Base-by-base conservation (phyloP, 2,113 vertebrate genomes). In the Salvelinus sp. region DNA sequence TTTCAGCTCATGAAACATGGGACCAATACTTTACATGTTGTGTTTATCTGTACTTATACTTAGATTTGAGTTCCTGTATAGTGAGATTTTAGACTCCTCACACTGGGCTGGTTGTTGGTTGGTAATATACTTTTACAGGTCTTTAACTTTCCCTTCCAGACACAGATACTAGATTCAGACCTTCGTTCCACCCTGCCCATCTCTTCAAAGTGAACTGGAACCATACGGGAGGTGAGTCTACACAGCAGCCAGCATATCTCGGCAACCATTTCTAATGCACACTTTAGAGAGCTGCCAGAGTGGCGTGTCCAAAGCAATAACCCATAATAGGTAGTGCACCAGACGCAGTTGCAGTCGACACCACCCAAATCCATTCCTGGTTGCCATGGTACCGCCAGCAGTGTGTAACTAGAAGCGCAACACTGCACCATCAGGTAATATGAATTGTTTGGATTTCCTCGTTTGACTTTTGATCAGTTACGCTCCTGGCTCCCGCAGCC, bases 201-300 rank as follows among this genome's bases (percentile, higher is more conserved):
- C 77, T 33, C 86, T 87, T 87, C 86, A 90, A 89, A 90, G 87
- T 91, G 83, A 82, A 84, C 84, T 85, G 79, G 81, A 90, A 85
- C 89, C 69, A 83, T 87, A 83, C 4, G 75, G 80, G 78, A 83
- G 88, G 77, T 82, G 76, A 83, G 81, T 58, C 69, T 73, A 83
- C 76, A 74, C 54, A 73, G 81, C 71, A 70, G 75, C 75, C 20
- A 33, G 74, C 7, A 68, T 73, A 76, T 80, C 82, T 79, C 28
- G 62, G 75, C 87, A 85, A 83, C 81, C 80, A 47, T 78, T 7
- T 33, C 82, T 86, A 88, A 91, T 87, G 79, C 80, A 14, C 72
- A 66, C 80, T 80, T 80, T 63, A 72, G 78, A 85, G 87, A 80
- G 77, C 71, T 76, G 77, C 82, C 81, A 27, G 70, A 75, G 77